phyloP scores from a whole-genome alignment of 2,888 invertebrate genomes.

The Lasioglossum marginatum region DNA sequence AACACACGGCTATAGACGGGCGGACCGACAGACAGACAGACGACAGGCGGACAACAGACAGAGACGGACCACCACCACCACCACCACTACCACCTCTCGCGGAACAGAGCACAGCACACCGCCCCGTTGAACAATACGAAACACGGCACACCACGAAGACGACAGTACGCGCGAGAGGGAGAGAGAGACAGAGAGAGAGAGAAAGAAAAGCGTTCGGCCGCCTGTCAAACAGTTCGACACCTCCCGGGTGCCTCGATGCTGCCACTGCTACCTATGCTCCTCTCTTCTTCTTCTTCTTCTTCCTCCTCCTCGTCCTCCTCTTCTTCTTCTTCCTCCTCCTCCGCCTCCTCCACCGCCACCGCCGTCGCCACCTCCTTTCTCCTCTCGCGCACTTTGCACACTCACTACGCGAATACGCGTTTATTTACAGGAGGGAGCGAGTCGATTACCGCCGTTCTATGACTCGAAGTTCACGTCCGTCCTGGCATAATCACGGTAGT shows the following conservation, averaged over 20 bases:
- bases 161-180: constrained; percentile 70
- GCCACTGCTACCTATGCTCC: constrained; percentile 59
- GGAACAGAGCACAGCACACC: constrained; percentile 38
- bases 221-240: constrained; percentile 70
- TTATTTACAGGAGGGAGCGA: constrained; percentile 69
- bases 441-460: constrained; percentile 52
- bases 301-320: constrained; percentile 41
- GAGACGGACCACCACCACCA: not conserved
- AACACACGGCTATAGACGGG: constrained; percentile 27
- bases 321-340: constrained; percentile 34
- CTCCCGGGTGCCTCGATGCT: constrained; percentile 60
- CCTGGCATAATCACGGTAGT: constrained; percentile 59
- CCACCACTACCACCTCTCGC: constrained; percentile 21
- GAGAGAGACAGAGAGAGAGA: constrained; percentile 52
- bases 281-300: constrained; percentile 50
- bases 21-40: constrained; percentile 13
- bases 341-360: constrained; percentile 26
- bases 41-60: constrained; percentile 9
- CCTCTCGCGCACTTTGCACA: constrained; percentile 70
- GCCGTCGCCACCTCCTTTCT: constrained; percentile 50
- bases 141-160: constrained; percentile 85
- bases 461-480: constrained; percentile 60
- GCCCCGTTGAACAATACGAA: constrained; percentile 53
- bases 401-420: constrained; percentile 65
- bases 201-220: constrained; percentile 59